Evolutionary conservation across 1,140 invertebrate species (phyloP), one percentile per base, ranked within the genome.

Genomic region (Drosophila tani): DNA sequence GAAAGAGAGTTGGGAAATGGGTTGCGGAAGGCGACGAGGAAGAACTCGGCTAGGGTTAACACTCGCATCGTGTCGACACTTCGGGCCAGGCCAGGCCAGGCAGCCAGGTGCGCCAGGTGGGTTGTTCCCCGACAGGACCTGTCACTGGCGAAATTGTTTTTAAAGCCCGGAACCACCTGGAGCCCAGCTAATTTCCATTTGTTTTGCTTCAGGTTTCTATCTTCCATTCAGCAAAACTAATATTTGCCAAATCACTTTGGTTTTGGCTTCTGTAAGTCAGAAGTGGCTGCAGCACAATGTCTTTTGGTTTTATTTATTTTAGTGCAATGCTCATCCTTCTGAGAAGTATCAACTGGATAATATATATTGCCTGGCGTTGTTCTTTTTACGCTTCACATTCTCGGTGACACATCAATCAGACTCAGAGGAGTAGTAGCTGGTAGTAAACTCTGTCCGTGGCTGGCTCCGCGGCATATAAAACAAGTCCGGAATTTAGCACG

Each of bases 131-230:
- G 63, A 19, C 64, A 41, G 38, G 46, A 43, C 45, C 67, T 73
- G 67, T 71, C 66, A 59, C 66, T 38, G 63, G 35, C 21, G 21
- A 58, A 73, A 73, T 58, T 50, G 67, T 59, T 71, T 71, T 73
- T 73, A 73, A 73, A 73, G 67, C 67, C 55, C 3, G 19, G 15
- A 55, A 55, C 67, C 53, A 35, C 38, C 45, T 73, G 53, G 45
- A 59, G 29, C 32, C 9, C 35, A 19, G 67, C 53, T 71, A 73
- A 71, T 73, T 57, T 73, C 27, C 66, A 70, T 73, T 73, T 73
- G 45, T 43, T 69, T 49, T 70, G 51, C 45, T 35, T 49, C 66
- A 38, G 41, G 49, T 59, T 71, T 35, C 12, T 12, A 12, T 21
- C 51, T 41, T 59, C 4, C 29, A 17, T 40, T 63, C 32, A 29